Evolutionary conservation across 2,113 vertebrate species (phyloP).

Genomic region (Chaenocephalus aceratus): DNA sequence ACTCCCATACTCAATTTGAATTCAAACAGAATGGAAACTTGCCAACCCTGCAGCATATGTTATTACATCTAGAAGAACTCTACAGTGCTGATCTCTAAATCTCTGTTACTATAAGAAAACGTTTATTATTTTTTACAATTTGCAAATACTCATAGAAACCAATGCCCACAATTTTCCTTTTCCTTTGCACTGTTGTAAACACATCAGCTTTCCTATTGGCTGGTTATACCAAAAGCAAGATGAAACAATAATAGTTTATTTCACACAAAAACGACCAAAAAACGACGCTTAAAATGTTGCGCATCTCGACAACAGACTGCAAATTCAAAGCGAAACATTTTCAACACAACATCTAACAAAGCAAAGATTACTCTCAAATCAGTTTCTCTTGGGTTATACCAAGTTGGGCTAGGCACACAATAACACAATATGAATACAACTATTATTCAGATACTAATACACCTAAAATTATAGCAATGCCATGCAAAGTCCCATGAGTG

Average conservation of each 20-base stretch:
- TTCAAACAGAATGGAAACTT: conserved; percentile 41
- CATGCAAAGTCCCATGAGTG: neutral
- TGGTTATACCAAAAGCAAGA: neutral
- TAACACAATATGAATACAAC: neutral
- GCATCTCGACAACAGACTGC: conserved; percentile 8
- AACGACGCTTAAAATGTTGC: neutral
- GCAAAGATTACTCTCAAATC: neutral
- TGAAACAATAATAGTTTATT: neutral
- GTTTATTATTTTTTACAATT: neutral
- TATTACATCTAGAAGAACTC: conserved; percentile 2
- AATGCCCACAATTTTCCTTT: neutral
- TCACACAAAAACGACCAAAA: conserved; percentile 4
- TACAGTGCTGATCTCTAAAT: neutral
- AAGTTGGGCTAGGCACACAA: neutral
- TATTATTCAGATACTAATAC: neutral
- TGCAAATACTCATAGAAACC: neutral
- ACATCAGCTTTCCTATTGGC: neutral
- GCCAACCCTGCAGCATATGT: conserved; percentile 39
- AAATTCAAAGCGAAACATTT: conserved; percentile 1
- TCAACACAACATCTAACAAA: neutral
- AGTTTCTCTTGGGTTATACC: neutral
- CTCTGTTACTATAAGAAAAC: neutral
- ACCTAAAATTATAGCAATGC: neutral
- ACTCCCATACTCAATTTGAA: conserved; percentile 24
- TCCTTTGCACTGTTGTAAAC: neutral